These are phyloP conservation scores for Chunga burmeisteri DNA, from an alignment of 2,113 vertebrate genomes.

Conservation along the genomic window DNA sequence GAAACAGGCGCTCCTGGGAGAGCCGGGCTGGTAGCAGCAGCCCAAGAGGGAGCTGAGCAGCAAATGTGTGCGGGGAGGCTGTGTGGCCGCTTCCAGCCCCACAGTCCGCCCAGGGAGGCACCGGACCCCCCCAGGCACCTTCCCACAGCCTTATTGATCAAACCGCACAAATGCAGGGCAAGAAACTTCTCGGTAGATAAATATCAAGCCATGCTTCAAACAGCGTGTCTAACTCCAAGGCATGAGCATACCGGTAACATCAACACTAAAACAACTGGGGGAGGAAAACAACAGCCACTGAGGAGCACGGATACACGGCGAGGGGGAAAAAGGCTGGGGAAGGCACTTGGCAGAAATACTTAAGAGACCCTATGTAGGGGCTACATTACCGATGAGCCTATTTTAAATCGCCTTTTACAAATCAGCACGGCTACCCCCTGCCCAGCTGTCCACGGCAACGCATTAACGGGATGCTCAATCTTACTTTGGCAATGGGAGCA, in stretches of 20 bases:
- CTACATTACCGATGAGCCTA: conserved; percentile 62
- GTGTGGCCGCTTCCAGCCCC: neutral
- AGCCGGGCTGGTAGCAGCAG: neutral
- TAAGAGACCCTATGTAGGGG: conserved; percentile 32
- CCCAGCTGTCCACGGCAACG: conserved; percentile 79
- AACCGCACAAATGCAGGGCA: neutral
- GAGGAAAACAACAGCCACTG: neutral
- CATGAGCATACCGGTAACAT: neutral
- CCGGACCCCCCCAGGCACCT: neutral
- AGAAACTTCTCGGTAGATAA: neutral
- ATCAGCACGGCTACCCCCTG: conserved; percentile 80
- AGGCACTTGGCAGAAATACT: conserved; percentile 32
- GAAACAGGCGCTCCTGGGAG: neutral
- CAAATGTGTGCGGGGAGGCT: neutral
- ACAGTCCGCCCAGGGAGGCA: neutral
- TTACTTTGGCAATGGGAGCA: conserved; percentile 80
- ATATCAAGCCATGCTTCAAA: neutral
- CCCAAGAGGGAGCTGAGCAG: neutral
- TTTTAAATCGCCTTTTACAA: conserved; percentile 82
- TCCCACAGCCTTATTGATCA: conserved; percentile 32
- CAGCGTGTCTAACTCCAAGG: neutral
- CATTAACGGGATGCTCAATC: conserved; percentile 92
- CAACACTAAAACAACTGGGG: neutral
- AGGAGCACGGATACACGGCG: neutral
- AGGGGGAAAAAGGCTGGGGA: neutral